Evolutionary conservation across 2,797 vertebrate species (phyloP).

Genomic region (Austrolebias charrua): DNA sequence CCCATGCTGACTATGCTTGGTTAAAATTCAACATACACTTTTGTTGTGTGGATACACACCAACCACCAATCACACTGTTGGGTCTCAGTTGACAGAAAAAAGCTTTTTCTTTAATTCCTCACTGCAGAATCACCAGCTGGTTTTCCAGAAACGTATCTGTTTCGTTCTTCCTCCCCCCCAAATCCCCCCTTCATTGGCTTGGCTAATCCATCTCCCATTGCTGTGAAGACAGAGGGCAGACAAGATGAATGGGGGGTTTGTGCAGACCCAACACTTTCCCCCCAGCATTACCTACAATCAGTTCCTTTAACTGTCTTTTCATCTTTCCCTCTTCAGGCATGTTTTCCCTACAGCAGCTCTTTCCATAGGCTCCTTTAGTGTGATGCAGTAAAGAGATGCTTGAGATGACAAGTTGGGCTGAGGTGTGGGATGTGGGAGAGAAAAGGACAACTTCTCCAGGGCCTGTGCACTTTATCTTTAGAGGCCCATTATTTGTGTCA

Average conservation of each 20-base stretch:
- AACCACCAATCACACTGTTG: slow-evolving; percentile 15
- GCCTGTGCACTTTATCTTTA: slow-evolving; percentile 53
- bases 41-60: neutral
- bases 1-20: neutral
- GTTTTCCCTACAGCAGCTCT: slow-evolving; percentile 17
- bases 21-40: neutral
- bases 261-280: slow-evolving; percentile 32
- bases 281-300: slow-evolving; percentile 13
- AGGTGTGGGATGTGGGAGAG: slow-evolving; percentile 29
- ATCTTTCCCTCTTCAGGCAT: slow-evolving; percentile 7
- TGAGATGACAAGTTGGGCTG: slow-evolving; percentile 28
- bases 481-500: slow-evolving; percentile 53
- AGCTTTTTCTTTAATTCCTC: slow-evolving; percentile 20
- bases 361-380: slow-evolving; percentile 21
- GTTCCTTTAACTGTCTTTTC: slow-evolving; percentile 26
- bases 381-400: slow-evolving; percentile 36
- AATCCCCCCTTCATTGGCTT: slow-evolving; percentile 4
- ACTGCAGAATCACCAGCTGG: slow-evolving; percentile 32
- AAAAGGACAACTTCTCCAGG: slow-evolving; percentile 35
- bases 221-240: slow-evolving; percentile 48
- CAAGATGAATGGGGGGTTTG: slow-evolving; percentile 59
- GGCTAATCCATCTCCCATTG: slow-evolving; percentile 56
- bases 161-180: neutral
- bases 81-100: slow-evolving; percentile 25
- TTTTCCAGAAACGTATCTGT: slow-evolving; percentile 25